Evolutionary conservation across 64 coral and sea anemone genomes (phyloP), one percentile per base, ranked within the genome.

Genomic region (Actinia tenebrosa): DNA sequence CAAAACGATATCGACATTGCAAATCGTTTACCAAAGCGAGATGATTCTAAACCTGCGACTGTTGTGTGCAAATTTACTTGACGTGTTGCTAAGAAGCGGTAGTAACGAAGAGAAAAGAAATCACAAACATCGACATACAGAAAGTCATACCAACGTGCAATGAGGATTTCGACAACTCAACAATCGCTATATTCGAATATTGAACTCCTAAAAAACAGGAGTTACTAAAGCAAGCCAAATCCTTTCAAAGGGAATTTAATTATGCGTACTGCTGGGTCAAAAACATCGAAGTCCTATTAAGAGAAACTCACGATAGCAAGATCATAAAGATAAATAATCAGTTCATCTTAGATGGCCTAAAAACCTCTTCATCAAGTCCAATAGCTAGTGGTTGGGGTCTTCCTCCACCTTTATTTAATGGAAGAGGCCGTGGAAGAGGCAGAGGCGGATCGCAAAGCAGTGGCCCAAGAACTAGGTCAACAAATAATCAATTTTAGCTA

Each of bases 31-130:
- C 68, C 64, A 5, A 87, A 25, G 11, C 45, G 64, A 87, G 45
- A 87, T 50, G 9, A 22, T 19, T 47, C 85, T 52, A 52, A 20
- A 87, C 85, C 64, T 53, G 42, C 85, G n/a, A 27, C 88, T 10
- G 68, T 88, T 45, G 60, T 89, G 15, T 89, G 88, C 11, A 89
- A 83, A 64, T 89, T 89, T 69, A 82, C 79, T 6, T 64, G 88
- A 83, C n/a, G 79, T 5, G 3, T 89, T 52, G 79, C 78, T 3
- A 83, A 83, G 88, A 64, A 83, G 78, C 56, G 18, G 88, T 89
- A 8, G 11, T 60, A 60, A 7, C 4, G 1, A 45, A 45, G 7
- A 16, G 37, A 88, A 56, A 56, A 1, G 46, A 79, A 47, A 54
- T 79, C 1, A 26, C 47, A 6, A 77, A 42, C 50, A 9, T 78